A percentile compares a stretch with the other conserved stretches of the same genome.
These are phyloP conservation scores for Corvus cornix DNA, from an alignment of 2,113 vertebrate genomes.

Conservation along the genomic window DNA sequence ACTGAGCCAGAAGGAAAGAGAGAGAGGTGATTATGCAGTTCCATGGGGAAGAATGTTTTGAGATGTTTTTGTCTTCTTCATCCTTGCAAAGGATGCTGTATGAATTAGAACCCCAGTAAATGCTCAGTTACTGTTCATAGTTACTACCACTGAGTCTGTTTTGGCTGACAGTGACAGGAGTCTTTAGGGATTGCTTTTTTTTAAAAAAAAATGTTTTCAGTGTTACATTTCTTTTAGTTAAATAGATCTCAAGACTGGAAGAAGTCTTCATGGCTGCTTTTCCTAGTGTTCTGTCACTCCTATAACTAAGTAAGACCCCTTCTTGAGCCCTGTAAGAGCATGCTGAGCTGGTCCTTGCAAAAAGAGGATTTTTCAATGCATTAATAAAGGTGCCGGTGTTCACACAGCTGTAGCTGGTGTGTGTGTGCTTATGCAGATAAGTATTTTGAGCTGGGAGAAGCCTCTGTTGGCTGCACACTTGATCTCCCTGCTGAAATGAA, in stretches of 20 bases:
- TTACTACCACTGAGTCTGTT: not conserved
- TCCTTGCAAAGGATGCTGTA: not conserved
- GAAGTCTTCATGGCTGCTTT: not conserved
- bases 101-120: not conserved
- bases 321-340: not conserved
- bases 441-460: constrained; percentile 3
- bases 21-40: not conserved
- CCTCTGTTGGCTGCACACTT: constrained; percentile 22
- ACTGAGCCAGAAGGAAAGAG: not conserved
- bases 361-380: not conserved
- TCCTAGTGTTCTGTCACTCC: not conserved
- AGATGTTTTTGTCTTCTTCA: not conserved
- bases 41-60: not conserved
- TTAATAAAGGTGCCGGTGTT: not conserved
- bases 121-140: not conserved
- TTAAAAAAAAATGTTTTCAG: not conserved
- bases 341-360: not conserved
- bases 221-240: not conserved
- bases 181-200: not conserved
- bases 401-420: not conserved
- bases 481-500: constrained; percentile 22
- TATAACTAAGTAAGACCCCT: not conserved
- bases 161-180: not conserved
- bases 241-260: not conserved
- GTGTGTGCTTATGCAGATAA: not conserved